phyloP scores from a whole-genome alignment of 2,797 vertebrate species.

The Rhinella marina region DNA sequence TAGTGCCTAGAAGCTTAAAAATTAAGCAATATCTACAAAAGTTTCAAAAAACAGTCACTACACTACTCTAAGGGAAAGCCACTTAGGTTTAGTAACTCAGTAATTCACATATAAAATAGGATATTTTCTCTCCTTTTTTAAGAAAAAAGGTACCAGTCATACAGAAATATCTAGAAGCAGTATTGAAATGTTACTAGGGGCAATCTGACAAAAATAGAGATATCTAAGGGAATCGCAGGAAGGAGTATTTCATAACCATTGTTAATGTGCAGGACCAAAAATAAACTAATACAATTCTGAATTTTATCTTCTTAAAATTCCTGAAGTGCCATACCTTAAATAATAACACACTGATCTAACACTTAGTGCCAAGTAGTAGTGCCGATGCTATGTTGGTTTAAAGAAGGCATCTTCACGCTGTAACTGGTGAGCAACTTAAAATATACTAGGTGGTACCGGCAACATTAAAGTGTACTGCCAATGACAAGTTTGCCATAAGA shows the following conservation, averaged over 20 bases:
- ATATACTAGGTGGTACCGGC: neutral
- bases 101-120: constrained; percentile 80
- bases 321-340: constrained; percentile 22
- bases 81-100: constrained; percentile 79
- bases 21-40: constrained; percentile 88
- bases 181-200: constrained; percentile 75
- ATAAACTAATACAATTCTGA: constrained; percentile 69
- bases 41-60: constrained; percentile 89
- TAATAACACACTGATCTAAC: neutral
- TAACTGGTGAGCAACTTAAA: neutral
- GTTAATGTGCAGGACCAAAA: constrained; percentile 76
- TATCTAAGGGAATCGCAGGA: constrained; percentile 74
- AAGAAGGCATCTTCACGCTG: neutral
- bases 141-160: constrained; percentile 80
- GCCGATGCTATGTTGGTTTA: neutral
- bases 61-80: constrained; percentile 79
- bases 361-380: constrained; percentile 23
- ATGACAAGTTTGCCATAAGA: neutral
- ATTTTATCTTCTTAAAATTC: constrained; percentile 76
- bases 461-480: neutral
- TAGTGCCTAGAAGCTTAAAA: constrained; percentile 88
- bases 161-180: constrained; percentile 80
- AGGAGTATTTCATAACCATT: constrained; percentile 79
- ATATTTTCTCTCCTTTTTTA: constrained; percentile 74
- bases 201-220: constrained; percentile 78